Evolutionary conservation across 1,140 invertebrate species (phyloP).

Genomic region (Proctacanthus coquilletti): DNA sequence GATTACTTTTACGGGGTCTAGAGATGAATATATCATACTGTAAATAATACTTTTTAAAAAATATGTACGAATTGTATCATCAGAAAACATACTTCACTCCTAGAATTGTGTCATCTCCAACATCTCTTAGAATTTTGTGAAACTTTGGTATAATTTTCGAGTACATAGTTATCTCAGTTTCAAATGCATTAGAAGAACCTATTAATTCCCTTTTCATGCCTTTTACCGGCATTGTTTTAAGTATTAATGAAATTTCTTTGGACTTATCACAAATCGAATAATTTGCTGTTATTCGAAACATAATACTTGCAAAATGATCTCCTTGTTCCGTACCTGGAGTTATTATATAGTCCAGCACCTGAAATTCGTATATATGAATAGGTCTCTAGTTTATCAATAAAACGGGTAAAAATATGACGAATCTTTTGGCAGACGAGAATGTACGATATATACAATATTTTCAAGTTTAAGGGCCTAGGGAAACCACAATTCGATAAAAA

Average conservation of each 20-base stretch:
- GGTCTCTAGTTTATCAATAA: no score
- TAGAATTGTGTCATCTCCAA: constrained; percentile 1
- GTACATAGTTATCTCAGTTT: constrained; percentile 1
- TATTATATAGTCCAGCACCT: constrained; percentile 12
- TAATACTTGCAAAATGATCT: constrained; percentile 27
- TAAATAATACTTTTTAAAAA: no score
- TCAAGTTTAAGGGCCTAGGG: no score
- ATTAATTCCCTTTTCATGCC: constrained; percentile 1
- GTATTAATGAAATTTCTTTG: constrained; percentile 2
- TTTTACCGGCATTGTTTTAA: constrained; percentile 1
- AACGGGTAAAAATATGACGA: no score
- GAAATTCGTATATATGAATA: no score
- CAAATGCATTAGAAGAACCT: background rate
- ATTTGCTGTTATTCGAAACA: constrained; percentile 17
- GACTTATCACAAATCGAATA: constrained; percentile 10
- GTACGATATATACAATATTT: no score
- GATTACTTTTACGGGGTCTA: no score
- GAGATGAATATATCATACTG: no score
- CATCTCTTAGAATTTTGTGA: background rate
- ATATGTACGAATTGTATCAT: no score
- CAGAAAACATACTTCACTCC: background rate
- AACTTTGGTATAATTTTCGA: background rate
- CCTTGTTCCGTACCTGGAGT: constrained; percentile 24
- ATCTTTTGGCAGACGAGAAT: no score
- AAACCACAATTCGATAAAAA: no score